Evolutionary conservation across 2,888 invertebrate species (phyloP).

Genomic region (Villa cingulata): DNA sequence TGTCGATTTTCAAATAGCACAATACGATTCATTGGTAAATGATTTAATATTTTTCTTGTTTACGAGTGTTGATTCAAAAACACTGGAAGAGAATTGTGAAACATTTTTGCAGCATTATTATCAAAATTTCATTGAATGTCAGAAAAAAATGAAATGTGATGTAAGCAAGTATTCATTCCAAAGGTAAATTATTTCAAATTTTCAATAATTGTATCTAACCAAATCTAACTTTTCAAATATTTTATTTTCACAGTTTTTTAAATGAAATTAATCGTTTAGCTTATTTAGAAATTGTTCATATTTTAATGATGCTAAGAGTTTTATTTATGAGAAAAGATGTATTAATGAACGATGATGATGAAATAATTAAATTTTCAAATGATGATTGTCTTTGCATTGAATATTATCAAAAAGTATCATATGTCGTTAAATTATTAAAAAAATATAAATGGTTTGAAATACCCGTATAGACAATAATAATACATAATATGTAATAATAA

Average conservation of each 20-base stretch:
- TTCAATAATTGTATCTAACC: background rate
- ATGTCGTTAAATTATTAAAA: conserved; percentile 26
- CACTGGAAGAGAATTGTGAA: conserved; percentile 37
- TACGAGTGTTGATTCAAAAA: conserved; percentile 37
- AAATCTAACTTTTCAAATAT: background rate
- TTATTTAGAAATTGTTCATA: conserved; percentile 36
- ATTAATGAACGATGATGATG: conserved; percentile 36
- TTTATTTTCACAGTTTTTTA: conserved; percentile 21
- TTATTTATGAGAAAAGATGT: conserved; percentile 38
- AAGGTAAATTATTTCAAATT: conserved; percentile 23
- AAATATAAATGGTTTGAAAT: background rate
- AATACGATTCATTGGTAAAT: conserved; percentile 38
- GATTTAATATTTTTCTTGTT: conserved; percentile 45
- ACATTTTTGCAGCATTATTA: conserved; percentile 42
- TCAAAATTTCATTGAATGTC: conserved; percentile 32
- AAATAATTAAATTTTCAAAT: conserved; percentile 30
- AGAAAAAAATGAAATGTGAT: conserved; percentile 28
- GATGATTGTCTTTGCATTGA: conserved; percentile 28
- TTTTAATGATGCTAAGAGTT: conserved; percentile 39
- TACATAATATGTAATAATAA: too few species aligned
- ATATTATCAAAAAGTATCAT: conserved; percentile 28
- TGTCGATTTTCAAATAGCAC: conserved; percentile 45
- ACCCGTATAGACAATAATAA: too few species aligned
- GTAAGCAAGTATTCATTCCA: conserved; percentile 33
- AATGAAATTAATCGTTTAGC: conserved; percentile 35